Evolutionary conservation across 1,140 invertebrate species (phyloP).

Genomic region (Sinonovacula constricta): DNA sequence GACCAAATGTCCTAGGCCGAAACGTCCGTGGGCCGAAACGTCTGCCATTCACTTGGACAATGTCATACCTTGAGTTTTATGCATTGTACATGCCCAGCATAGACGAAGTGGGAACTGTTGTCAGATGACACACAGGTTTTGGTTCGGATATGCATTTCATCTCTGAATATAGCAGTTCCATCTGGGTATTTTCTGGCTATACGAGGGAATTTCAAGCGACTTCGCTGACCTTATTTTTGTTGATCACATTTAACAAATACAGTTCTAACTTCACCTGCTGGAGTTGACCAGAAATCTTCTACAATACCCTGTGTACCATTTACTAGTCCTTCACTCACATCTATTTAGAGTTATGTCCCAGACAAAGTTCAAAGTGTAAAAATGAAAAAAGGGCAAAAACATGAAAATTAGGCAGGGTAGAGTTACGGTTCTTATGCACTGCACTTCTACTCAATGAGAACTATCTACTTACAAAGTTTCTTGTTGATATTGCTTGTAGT

Average conservation of each 20-base stretch:
- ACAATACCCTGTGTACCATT: slow-evolving; percentile 13
- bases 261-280: background rate
- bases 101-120: slow-evolving; percentile 21
- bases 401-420: too few relatives aligned
- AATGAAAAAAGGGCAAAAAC: too few relatives aligned
- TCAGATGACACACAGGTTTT: background rate
- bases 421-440: too few relatives aligned
- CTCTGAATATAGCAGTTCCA: slow-evolving; percentile 5
- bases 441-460: too few relatives aligned
- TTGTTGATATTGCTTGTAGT: too few relatives aligned
- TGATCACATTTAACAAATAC: slow-evolving; percentile 10
- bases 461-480: too few relatives aligned
- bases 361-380: too few relatives aligned
- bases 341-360: too few relatives aligned
- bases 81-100: slow-evolving; percentile 3
- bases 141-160: slow-evolving; percentile 1
- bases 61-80: slow-evolving; percentile 23
- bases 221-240: background rate
- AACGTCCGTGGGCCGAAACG: too few relatives aligned
- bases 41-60: too few relatives aligned
- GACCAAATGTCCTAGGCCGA: too few relatives aligned
- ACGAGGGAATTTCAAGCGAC: background rate
- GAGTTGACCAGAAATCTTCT: background rate
- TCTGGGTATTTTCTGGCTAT: slow-evolving; percentile 6
- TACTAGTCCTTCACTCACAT: slow-evolving; percentile 5